phyloP scores from a whole-genome alignment of 2,888 invertebrate species.

The Agriotes lineatus region DNA sequence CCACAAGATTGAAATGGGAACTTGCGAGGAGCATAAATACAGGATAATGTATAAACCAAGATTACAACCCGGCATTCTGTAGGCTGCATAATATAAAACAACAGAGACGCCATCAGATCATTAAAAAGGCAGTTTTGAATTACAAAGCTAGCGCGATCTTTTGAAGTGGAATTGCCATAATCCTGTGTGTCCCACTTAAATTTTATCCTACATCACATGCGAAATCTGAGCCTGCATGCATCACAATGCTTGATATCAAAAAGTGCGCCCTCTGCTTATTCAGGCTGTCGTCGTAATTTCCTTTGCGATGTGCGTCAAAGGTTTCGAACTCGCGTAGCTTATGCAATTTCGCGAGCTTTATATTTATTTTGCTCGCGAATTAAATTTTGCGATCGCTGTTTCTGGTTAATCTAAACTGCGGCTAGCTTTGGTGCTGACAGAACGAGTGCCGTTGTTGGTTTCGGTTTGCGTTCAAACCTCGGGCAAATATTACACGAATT shows the following conservation, averaged over 20 bases:
- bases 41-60: too few relatives aligned
- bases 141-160: conserved; percentile 7
- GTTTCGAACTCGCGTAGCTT: neutral
- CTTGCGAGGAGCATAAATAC: too few relatives aligned
- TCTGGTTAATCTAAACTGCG: conserved; percentile 36
- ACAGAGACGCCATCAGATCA: neutral
- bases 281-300: conserved; percentile 8
- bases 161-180: conserved; percentile 7
- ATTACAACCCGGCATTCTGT: neutral
- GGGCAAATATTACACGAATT: conserved; percentile 39
- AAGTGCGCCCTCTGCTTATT: neutral
- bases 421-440: conserved; percentile 37
- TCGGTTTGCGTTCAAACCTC: conserved; percentile 34
- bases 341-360: conserved; percentile 7
- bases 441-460: conserved; percentile 27
- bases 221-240: neutral
- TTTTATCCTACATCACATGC: neutral
- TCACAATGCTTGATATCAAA: neutral
- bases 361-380: neutral
- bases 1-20: too few relatives aligned
- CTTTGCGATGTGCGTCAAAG: conserved; percentile 2
- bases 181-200: neutral
- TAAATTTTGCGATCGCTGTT: conserved; percentile 15
- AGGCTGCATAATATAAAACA: neutral
- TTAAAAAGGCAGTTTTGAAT: conserved; percentile 6